A percentile compares a stretch with the other conserved stretches of the same genome.
These are phyloP conservation scores for Eurytoma adleriae DNA, from an alignment of 2,888 invertebrate species.

Conservation along the genomic window DNA sequence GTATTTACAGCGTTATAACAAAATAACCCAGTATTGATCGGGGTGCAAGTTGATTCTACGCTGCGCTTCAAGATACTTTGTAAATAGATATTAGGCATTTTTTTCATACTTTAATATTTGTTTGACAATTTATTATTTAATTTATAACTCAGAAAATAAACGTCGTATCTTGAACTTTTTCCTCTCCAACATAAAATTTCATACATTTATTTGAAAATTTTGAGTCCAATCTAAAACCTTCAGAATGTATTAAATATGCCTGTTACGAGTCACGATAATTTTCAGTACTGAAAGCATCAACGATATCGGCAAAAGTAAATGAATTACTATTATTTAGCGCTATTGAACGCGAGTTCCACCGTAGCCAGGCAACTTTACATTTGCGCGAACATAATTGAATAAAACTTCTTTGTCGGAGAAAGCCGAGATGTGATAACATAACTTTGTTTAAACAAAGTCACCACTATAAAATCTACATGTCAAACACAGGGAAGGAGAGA, in stretches of 20 bases:
- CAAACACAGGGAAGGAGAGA: not conserved
- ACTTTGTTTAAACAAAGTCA: slow-evolving; percentile 25
- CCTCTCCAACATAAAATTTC: too few species aligned
- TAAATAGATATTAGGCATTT: not conserved
- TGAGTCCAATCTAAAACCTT: too few species aligned
- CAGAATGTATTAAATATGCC: not conserved
- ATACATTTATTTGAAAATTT: too few species aligned
- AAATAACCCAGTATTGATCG: slow-evolving; percentile 31
- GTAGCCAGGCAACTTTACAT: not conserved
- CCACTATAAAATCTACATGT: not conserved
- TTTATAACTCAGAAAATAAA: too few species aligned
- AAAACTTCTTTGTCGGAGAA: not conserved
- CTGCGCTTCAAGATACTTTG: not conserved
- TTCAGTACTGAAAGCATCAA: not conserved
- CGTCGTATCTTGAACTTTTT: too few species aligned
- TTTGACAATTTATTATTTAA: too few species aligned
- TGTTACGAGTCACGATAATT: not conserved
- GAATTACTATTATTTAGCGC: not conserved
- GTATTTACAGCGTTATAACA: slow-evolving; percentile 19
- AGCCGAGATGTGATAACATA: not conserved
- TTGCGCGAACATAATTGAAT: slow-evolving; percentile 7
- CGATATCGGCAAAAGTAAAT: not conserved
- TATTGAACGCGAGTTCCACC: not conserved
- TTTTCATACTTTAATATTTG: too few species aligned
- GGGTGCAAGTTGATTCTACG: too few species aligned